A percentile compares a stretch with the other conserved stretches of the same genome.
These are phyloP conservation scores for Bombus superbus DNA, from an alignment of 1,140 invertebrate species.

Conservation along the genomic window DNA sequence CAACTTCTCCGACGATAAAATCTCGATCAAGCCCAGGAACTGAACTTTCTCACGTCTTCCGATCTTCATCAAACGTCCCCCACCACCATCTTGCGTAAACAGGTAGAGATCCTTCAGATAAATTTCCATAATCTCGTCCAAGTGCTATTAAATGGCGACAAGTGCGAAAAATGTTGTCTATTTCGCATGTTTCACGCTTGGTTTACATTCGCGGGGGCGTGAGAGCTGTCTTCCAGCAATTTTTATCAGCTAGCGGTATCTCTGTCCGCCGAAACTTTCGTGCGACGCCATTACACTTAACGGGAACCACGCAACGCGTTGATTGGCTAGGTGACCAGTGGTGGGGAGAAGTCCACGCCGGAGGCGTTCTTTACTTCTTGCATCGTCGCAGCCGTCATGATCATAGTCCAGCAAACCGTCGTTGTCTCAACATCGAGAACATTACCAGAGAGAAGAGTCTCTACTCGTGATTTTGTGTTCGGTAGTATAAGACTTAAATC, in stretches of 20 bases:
- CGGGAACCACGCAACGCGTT: background rate
- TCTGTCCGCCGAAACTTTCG: slow-evolving; percentile 3
- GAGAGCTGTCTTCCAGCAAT: slow-evolving; percentile 1
- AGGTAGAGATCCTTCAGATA: background rate
- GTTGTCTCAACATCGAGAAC: fast-evolving
- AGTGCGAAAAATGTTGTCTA: slow-evolving; percentile 47
- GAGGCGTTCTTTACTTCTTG: slow-evolving; percentile 43
- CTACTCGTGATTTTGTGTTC: too few species aligned
- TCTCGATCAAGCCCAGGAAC: too few species aligned
- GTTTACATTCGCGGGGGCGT: slow-evolving; percentile 27
- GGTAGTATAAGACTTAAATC: fast-evolving
- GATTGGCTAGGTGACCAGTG: too few species aligned
- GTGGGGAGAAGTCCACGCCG: slow-evolving; percentile 21
- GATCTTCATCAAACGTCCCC: too few species aligned
- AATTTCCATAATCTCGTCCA: slow-evolving; percentile 25
- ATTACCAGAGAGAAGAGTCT: too few species aligned
- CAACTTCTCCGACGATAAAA: too few species aligned
- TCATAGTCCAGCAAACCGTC: slow-evolving; percentile 43
- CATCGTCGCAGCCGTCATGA: background rate
- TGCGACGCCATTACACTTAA: slow-evolving; percentile 62
- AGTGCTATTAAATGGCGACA: slow-evolving; percentile 18
- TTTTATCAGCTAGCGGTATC: slow-evolving; percentile 44
- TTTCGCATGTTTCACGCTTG: slow-evolving; percentile 9
- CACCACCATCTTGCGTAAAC: background rate
- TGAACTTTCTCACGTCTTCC: too few species aligned